These are phyloP conservation scores for Zygothrica quintamaculata DNA, from an alignment of 2,888 invertebrate genomes.

Conservation along the genomic window DNA sequence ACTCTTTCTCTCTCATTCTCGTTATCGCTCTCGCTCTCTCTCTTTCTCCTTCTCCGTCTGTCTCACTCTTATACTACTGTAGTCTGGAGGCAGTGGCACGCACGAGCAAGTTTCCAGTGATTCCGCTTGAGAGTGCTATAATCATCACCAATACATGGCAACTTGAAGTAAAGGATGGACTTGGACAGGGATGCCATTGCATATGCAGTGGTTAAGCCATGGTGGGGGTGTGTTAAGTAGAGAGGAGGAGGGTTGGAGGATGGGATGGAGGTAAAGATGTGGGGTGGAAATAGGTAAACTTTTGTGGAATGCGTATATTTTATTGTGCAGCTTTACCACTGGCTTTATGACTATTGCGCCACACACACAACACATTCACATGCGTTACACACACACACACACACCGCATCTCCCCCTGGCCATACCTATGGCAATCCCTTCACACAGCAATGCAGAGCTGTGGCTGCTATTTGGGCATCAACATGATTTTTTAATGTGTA, in stretches of 20 bases:
- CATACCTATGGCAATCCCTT: background rate
- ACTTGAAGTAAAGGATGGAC: background rate
- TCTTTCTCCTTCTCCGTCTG: too few species aligned
- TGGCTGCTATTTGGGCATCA: slow-evolving; percentile 26
- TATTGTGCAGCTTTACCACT: slow-evolving; percentile 68
- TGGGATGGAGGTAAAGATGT: too few species aligned
- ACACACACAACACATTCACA: slow-evolving; percentile 48
- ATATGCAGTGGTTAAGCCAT: background rate
- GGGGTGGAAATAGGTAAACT: background rate
- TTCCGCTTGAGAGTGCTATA: slow-evolving; percentile 56
- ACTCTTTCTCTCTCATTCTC: too few species aligned
- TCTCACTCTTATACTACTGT: too few species aligned
- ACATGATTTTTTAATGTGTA: slow-evolving; percentile 64
- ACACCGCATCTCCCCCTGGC: background rate
- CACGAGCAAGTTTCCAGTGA: slow-evolving; percentile 46
- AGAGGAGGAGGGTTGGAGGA: background rate
- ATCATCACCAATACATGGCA: slow-evolving; percentile 45
- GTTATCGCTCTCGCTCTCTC: too few species aligned
- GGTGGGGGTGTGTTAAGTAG: background rate
- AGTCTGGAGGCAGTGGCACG: too few species aligned
- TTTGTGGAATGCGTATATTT: slow-evolving; percentile 42
- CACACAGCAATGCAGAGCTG: slow-evolving; percentile 11
- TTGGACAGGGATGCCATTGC: background rate
- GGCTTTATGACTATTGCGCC: slow-evolving; percentile 72
- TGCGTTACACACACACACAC: slow-evolving; percentile 8